phyloP scores from a whole-genome alignment of 1,140 invertebrate species.

The Gonioctena quinquepunctata region DNA sequence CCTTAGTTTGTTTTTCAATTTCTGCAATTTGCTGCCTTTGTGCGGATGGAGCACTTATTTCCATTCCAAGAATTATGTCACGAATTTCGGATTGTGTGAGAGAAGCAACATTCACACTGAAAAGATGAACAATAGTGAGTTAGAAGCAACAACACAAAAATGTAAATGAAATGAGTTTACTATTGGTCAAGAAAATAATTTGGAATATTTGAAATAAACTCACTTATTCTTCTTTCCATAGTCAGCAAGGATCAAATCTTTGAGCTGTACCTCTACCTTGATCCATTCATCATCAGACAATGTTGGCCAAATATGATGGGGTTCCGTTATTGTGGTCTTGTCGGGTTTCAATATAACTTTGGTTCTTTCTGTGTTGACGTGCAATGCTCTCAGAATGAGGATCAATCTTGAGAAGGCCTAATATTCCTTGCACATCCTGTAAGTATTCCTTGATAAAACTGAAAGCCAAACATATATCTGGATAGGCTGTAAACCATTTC shows the following conservation, averaged over 20 bases:
- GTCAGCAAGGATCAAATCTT: constrained; percentile 97
- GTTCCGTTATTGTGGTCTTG: constrained; percentile 97
- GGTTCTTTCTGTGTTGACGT: constrained; percentile 98
- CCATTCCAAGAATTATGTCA: constrained; percentile 99
- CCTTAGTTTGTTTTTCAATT: constrained; percentile 99
- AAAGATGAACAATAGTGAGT: too few species aligned
- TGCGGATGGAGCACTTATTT: constrained; percentile 97
- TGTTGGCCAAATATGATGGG: constrained; percentile 99
- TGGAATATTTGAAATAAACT: constrained; percentile 10
- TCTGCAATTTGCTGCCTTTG: constrained; percentile 99
- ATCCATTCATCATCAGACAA: constrained; percentile 99
- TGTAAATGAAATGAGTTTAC: too few species aligned
- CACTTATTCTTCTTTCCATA: constrained; percentile 99
- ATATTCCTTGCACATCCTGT: too few species aligned
- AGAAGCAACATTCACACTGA: constrained; percentile 94
- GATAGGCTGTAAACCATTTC: too few species aligned
- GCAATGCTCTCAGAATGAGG: constrained; percentile 92
- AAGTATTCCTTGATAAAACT: too few species aligned
- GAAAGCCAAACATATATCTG: too few species aligned
- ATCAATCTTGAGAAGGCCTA: constrained; percentile 96
- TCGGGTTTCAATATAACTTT: constrained; percentile 99
- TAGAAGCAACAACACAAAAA: too few species aligned
- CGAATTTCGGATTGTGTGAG: constrained; percentile 98
- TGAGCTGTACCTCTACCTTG: constrained; percentile 97
- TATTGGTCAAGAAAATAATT: too few species aligned